Evolutionary conservation across 2,113 vertebrate genomes (phyloP), one percentile per base, ranked within the genome.

Genomic region (Aleadryas rufinucha): DNA sequence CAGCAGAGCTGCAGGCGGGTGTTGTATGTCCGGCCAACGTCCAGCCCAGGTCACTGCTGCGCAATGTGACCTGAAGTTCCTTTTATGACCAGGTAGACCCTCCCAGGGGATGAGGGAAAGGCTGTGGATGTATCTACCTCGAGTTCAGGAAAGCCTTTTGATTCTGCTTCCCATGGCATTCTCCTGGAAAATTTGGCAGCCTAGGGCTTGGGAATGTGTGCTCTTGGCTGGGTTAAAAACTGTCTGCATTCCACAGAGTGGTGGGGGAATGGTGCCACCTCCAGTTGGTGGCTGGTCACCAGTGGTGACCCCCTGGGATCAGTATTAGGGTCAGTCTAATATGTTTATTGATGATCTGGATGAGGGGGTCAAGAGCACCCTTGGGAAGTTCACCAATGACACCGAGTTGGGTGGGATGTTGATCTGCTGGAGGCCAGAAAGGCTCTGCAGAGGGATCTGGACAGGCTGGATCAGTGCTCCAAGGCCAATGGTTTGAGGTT

Each of bases 141-240:
- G 47, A 47, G 47, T 35, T 54, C 24, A 41, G 33, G 12, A 23
- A 44, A 37, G 37, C 14, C 10, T 54, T 54, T 31, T 61, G 17
- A 7, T 27, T 11, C n/a, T 35, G 6, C 10, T 69, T 83, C n/a
- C 49, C 54, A 13, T 6, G 2, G 15, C 0, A 0, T 42, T 61
- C n/a, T 54, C n/a, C 30, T 5, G 17, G 63, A 41, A 83, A 54
- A 47, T 6, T 2, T 26, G 41, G 16, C 28, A 47, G 39, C 5
- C 16, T 41, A 22, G 3, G 17, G 47, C 18, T 42, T 54, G 47
- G 41, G 27, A 39, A 56, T 10, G 35, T 23, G 17, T 4, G 6
- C 4, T 41, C 61, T 41, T 30, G 20, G 23, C 6, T 45, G 39
- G 53, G 45, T 60, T 45, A 26, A 68, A 66, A 45, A 15, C 14